Evolutionary conservation across 2,888 invertebrate species (phyloP).

Genomic region (Phrixothrix hirtus): DNA sequence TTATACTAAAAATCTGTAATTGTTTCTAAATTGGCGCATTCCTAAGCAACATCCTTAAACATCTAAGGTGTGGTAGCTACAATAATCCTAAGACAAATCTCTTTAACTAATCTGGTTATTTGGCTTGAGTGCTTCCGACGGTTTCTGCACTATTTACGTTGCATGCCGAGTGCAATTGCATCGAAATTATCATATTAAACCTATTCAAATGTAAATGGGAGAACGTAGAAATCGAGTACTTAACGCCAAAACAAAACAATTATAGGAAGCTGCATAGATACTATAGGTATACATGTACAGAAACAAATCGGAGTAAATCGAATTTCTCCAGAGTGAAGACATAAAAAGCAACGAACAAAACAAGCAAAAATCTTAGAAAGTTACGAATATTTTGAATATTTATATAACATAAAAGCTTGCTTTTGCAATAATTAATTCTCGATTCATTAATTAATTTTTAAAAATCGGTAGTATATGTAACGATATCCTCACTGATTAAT

Average conservation of each 20-base stretch:
- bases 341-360: too few species aligned
- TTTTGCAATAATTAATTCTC: too few species aligned
- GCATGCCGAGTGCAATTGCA: conserved; percentile 14
- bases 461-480: too few species aligned
- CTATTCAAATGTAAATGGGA: conserved; percentile 20
- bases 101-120: not conserved
- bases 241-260: conserved; percentile 8
- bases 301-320: too few species aligned
- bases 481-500: too few species aligned
- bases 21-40: not conserved
- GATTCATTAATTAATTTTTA: too few species aligned
- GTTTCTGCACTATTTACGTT: conserved; percentile 24
- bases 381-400: too few species aligned
- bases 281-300: too few species aligned
- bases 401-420: too few species aligned
- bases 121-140: conserved; percentile 13
- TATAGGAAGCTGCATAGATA: not conserved
- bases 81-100: not conserved
- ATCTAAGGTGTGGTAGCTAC: not conserved
- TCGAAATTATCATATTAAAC: conserved; percentile 22
- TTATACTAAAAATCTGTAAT: too few species aligned
- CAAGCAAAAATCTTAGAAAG: too few species aligned
- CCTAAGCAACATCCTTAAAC: not conserved
- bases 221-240: conserved; percentile 2
- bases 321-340: too few species aligned